Base-by-base conservation (phyloP, 2,888 invertebrate species). In the Dyspetes luteomarginatus region DNA sequence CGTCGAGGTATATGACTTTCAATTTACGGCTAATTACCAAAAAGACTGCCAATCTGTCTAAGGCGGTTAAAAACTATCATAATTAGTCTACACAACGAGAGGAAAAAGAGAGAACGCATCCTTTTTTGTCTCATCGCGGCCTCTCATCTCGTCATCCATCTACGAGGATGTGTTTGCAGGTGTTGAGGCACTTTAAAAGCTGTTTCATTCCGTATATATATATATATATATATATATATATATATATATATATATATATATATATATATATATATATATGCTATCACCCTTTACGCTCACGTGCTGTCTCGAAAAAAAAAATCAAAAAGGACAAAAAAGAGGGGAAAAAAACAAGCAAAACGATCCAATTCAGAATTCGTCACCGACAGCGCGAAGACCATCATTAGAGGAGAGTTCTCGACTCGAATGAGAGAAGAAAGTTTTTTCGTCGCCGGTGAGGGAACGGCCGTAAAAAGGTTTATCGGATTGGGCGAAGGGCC, bases 401-500 rank as follows among this genome's bases (percentile, higher is more conserved):
- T 78, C 72, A 78, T 78, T 78, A 72, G 72, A 67, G 72, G 36
- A 50, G 55, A 26, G 26, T 15, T 7, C 26, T 43, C 56, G 19
- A 55, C 15, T 55, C 28, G 71, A 65, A 72, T 60, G 60, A n/a
- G 26, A 17, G 26, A 78, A 67, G 67, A 78, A 67, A 72, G 52
- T 78, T 78, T 41, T 43, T 48, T 73, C 60, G 73, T 73, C 73
- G 71, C 58, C 71, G 64, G 4, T 17, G 50, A 30, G 65, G 19
- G 12, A 9, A 22, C 30, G 52, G 55, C 56, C 78, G 78, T 78
- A 67, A 78, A 78, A 72, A 72, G 58, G 78, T 65, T 78, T 67
- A 72, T 78, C 72, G 67, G 78, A 78, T 78, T 73, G 78, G 73
- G 74, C 78, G 75, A 64, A 30, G 55, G 71, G 65, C 65, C 64